Evolutionary conservation across 1,140 invertebrate genomes (phyloP).

Genomic region (Drosophila fuyamai): DNA sequence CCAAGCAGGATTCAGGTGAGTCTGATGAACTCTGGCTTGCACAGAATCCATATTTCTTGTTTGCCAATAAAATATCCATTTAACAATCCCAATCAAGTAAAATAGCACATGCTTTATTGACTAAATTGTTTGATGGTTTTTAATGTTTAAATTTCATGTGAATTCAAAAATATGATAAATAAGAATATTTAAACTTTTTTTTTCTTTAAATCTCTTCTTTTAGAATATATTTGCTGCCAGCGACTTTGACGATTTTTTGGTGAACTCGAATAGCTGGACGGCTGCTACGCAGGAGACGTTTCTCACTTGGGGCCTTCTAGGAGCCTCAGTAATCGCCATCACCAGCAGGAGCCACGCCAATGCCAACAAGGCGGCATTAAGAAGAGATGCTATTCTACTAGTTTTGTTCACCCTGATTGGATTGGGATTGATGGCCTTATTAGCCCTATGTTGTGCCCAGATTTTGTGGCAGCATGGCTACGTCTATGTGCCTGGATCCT

Average conservation of each 20-base stretch:
- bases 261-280: slow-evolving; percentile 94
- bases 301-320: slow-evolving; percentile 95
- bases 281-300: slow-evolving; percentile 95
- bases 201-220: not conserved
- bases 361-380: slow-evolving; percentile 88
- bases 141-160: too few relatives aligned
- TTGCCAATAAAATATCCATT: too few relatives aligned
- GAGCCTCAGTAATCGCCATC: slow-evolving; percentile 92
- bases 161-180: too few relatives aligned
- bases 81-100: too few relatives aligned
- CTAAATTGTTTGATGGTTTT: too few relatives aligned
- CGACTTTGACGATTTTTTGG: slow-evolving; percentile 93
- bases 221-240: slow-evolving; percentile 90
- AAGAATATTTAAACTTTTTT: too few relatives aligned
- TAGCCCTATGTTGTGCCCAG: slow-evolving; percentile 92
- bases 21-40: not conserved
- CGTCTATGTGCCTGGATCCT: slow-evolving; percentile 92
- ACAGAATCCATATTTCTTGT: too few relatives aligned
- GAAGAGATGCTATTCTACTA: slow-evolving; percentile 92
- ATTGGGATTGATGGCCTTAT: slow-evolving; percentile 89
- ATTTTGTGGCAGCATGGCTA: slow-evolving; percentile 90
- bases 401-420: slow-evolving; percentile 91
- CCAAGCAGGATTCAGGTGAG: slow-evolving; percentile 65
- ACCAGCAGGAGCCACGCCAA: slow-evolving; percentile 88
- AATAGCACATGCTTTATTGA: too few relatives aligned